phyloP scores from a whole-genome alignment of 2,113 vertebrate genomes.

The Emydura subglobosa region DNA sequence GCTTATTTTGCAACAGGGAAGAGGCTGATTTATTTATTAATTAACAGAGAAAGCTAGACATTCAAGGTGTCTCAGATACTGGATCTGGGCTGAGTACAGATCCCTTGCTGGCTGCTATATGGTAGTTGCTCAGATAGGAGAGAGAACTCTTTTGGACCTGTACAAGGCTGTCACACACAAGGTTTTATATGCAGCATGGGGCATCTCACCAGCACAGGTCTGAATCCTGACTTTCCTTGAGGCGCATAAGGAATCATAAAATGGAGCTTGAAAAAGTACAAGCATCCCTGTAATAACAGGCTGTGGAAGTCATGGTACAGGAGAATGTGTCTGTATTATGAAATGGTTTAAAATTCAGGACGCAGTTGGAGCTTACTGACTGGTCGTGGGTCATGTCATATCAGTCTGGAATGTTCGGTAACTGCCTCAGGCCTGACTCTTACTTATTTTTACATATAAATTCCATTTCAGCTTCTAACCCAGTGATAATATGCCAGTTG shows the following conservation, averaged over 20 bases:
- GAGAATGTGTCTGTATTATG: fast-evolving
- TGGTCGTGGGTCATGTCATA: fast-evolving
- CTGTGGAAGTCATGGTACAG: fast-evolving
- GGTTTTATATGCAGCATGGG: not conserved
- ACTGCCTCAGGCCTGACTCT: not conserved
- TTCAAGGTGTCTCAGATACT: not conserved
- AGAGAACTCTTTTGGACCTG: not conserved
- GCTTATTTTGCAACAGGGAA: not conserved
- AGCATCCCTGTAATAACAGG: not conserved
- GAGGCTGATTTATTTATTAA: not conserved
- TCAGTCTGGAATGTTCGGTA: fast-evolving
- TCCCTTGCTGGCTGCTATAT: not conserved
- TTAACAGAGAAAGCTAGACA: not conserved
- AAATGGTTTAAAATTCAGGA: fast-evolving
- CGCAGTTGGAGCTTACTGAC: not conserved
- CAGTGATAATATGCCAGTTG: fast-evolving
- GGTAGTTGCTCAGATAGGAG: not conserved
- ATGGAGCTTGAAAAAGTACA: not conserved
- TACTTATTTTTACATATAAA: not conserved
- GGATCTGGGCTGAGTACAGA: not conserved
- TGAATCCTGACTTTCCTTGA: not conserved
- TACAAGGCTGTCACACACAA: not conserved
- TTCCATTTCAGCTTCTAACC: not conserved
- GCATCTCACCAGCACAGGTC: not conserved
- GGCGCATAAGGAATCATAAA: fast-evolving